These are phyloP conservation scores for Bufo bufo DNA, from an alignment of 2,113 vertebrate species.

Conservation along the genomic window DNA sequence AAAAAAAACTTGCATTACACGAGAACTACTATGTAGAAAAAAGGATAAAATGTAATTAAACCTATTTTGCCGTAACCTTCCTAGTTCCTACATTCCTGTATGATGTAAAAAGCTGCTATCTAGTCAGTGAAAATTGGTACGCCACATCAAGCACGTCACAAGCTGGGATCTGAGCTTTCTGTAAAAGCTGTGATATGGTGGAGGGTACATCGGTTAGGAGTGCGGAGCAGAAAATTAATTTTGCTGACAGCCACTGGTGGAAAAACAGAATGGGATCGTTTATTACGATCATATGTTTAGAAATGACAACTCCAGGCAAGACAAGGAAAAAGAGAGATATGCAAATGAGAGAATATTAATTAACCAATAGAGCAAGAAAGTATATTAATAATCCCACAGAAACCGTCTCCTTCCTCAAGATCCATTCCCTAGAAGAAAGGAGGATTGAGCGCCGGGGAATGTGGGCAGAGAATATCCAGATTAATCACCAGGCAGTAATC, in stretches of 20 bases:
- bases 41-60: conserved; percentile 51
- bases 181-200: conserved; percentile 46
- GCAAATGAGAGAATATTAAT: conserved; percentile 75
- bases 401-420: conserved; percentile 48
- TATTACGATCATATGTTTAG: conserved; percentile 58
- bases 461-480: background rate
- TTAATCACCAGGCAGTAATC: background rate
- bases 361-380: conserved; percentile 70
- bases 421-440: conserved; percentile 7
- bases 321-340: conserved; percentile 61
- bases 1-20: conserved; percentile 4
- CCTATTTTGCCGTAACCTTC: conserved; percentile 10
- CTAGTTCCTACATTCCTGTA: conserved; percentile 34
- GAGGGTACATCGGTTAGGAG: conserved; percentile 38
- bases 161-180: conserved; percentile 26
- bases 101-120: conserved; percentile 34
- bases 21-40: conserved; percentile 26
- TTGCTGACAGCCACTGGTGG: conserved; percentile 67
- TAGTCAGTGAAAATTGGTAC: conserved; percentile 21
- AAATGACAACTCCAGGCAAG: conserved; percentile 54
- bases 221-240: conserved; percentile 69
- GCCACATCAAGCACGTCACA: conserved; percentile 28
- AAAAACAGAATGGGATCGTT: conserved; percentile 63
- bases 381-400: conserved; percentile 74
- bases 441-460: background rate